Evolutionary conservation across 2,888 invertebrate genomes (phyloP).

Genomic region (Sabatieria punctata): DNA sequence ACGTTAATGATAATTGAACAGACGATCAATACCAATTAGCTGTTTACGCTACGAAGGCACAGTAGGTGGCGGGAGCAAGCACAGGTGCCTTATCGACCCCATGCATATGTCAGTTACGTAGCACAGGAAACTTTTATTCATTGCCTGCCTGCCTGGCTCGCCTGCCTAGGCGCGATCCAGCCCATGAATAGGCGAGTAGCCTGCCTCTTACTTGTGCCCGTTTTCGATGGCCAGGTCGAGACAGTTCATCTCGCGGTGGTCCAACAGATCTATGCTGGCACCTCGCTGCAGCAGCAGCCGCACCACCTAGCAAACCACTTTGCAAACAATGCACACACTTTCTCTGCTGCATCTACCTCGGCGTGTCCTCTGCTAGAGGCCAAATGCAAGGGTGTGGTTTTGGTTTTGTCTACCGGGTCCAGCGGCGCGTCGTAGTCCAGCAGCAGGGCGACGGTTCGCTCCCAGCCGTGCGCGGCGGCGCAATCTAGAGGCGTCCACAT

Average conservation of each 20-base stretch:
- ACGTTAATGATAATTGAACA: too few species aligned
- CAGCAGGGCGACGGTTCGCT: conserved; percentile 29
- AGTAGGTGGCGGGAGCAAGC: too few species aligned
- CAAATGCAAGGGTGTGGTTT: conserved; percentile 37
- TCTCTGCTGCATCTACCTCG: conserved; percentile 11
- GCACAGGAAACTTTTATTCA: too few species aligned
- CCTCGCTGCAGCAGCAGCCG: conserved; percentile 31
- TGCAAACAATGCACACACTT: too few species aligned
- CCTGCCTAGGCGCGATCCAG: too few species aligned
- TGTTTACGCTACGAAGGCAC: too few species aligned
- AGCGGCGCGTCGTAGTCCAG: conserved; percentile 34
- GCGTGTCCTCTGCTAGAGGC: conserved; percentile 34
- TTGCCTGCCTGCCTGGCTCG: too few species aligned
- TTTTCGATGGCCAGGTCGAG: conserved; percentile 36
- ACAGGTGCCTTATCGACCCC: too few species aligned
- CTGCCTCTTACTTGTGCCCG: conserved; percentile 32
- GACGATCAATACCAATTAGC: too few species aligned
- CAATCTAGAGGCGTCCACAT: conserved; percentile 38
- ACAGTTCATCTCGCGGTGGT: conserved; percentile 33
- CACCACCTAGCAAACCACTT: conserved; percentile 24
- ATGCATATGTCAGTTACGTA: too few species aligned
- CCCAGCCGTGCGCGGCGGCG: conserved; percentile 35
- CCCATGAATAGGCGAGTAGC: too few species aligned
- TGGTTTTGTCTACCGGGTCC: conserved; percentile 25
- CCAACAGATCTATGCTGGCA: conserved; percentile 31